phyloP scores from a whole-genome alignment of 2,888 invertebrate genomes.

The Anagyrus pseudococci region DNA sequence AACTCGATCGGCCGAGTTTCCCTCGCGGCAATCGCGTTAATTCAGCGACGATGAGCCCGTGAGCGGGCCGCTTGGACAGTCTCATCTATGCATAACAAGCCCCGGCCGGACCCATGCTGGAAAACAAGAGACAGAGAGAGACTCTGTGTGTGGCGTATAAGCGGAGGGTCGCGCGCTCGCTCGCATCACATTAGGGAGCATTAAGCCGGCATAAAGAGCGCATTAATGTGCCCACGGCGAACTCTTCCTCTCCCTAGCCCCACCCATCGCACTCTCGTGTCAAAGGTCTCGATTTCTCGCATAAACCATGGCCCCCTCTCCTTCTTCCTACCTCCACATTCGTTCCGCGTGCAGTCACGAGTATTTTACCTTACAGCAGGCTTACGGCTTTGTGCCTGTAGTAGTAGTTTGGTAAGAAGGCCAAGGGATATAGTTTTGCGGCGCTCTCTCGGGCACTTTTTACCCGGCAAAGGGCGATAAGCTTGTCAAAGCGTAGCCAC shows the following conservation, averaged over 20 bases:
- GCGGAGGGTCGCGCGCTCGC: conserved; percentile 46
- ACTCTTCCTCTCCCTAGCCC: too few relatives aligned
- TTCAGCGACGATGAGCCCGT: conserved; percentile 32
- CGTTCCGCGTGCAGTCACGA: background rate
- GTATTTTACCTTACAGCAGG: background rate
- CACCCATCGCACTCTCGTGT: too few relatives aligned
- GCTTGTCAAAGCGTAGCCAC: conserved; percentile 22
- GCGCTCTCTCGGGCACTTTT: conserved; percentile 1
- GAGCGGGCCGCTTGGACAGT: conserved; percentile 6
- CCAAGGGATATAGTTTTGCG: background rate
- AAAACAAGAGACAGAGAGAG: background rate
- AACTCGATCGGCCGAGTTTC: background rate
- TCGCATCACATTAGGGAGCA: conserved; percentile 62
- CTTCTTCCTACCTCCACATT: too few relatives aligned
- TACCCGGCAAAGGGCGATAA: conserved; percentile 4
- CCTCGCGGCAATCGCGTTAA: conserved; percentile 14
- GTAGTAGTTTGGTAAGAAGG: conserved; percentile 2
- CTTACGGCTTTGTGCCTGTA: background rate
- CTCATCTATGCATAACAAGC: background rate
- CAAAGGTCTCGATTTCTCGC: conserved; percentile 60
- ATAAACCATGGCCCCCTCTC: too few relatives aligned
- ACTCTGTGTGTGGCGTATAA: conserved; percentile 1
- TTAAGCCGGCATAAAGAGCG: conserved; percentile 62
- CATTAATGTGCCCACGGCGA: conserved; percentile 60
- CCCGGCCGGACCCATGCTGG: background rate